Percentiles rank a stretch among this genome's conserved stretches.
These are phyloP conservation scores for Epinephelus awoara DNA, from an alignment of 2,797 vertebrate genomes.

Conservation along the genomic window DNA sequence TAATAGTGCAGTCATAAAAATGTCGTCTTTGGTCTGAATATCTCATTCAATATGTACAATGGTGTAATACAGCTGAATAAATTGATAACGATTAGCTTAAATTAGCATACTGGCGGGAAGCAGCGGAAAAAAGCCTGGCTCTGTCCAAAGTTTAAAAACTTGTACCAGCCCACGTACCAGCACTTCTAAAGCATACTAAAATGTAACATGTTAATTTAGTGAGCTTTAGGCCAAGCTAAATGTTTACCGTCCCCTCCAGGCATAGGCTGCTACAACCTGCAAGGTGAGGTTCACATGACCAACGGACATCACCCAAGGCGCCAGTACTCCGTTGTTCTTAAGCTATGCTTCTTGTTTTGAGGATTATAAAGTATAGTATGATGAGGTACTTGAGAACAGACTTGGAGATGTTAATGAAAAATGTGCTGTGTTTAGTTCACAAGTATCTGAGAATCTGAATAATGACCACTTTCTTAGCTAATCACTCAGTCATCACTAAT, in stretches of 20 bases:
- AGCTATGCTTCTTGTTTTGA: background rate
- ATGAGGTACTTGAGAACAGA: background rate
- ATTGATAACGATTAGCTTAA: background rate
- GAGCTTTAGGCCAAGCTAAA: background rate
- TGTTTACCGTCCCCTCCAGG: background rate
- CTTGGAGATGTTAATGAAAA: background rate
- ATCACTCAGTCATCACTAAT: conserved; percentile 13
- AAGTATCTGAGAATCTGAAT: conserved; percentile 5
- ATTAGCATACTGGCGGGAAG: conserved; percentile 7
- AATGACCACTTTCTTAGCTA: background rate
- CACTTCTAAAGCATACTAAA: background rate
- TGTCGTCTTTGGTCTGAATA: conserved; percentile 26
- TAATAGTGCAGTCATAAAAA: conserved; percentile 36
- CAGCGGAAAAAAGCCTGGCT: background rate
- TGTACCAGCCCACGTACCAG: background rate
- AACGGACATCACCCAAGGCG: background rate
- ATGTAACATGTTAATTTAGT: background rate
- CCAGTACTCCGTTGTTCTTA: background rate
- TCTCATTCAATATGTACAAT: conserved; percentile 20
- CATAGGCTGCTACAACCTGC: background rate
- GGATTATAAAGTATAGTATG: background rate
- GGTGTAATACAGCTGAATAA: conserved; percentile 3
- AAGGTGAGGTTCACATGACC: background rate
- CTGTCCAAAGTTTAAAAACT: background rate
- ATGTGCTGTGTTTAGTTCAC: background rate